Percentiles rank a stretch among this genome's conserved stretches.
phyloP scores from a whole-genome alignment of 2,888 invertebrate genomes.

The Linnaemya vulpina region DNA sequence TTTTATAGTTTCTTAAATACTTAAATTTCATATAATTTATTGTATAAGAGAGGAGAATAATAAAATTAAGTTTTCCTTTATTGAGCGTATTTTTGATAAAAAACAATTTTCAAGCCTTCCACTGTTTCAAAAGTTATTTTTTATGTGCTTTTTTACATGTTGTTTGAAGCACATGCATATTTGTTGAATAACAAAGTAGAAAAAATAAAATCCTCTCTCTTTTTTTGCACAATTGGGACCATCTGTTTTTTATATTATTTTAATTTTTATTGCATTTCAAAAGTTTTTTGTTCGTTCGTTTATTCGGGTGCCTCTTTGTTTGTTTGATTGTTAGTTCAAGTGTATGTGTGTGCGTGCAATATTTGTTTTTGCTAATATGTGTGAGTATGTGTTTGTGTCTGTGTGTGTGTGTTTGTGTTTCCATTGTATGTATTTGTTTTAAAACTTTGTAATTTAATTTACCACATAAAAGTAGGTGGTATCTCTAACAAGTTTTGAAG shows the following conservation, averaged over 20 bases:
- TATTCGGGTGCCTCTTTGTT: slow-evolving; percentile 33
- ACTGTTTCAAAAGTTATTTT: slow-evolving; percentile 23
- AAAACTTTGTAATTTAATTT: slow-evolving; percentile 72
- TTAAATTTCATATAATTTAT: no score
- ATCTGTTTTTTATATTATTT: slow-evolving; percentile 71
- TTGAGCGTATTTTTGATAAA: not conserved
- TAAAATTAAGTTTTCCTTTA: no score
- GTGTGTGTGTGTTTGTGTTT: slow-evolving; percentile 39
- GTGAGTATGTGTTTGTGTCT: not conserved
- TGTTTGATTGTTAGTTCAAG: not conserved
- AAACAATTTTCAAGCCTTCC: not conserved
- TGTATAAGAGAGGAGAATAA: no score
- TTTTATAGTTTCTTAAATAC: no score
- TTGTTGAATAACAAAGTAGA: slow-evolving; percentile 57
- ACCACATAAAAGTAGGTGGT: slow-evolving; percentile 70
- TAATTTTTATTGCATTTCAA: slow-evolving; percentile 72
- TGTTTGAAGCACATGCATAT: slow-evolving; percentile 37
- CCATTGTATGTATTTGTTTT: slow-evolving; percentile 61
- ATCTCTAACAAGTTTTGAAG: slow-evolving; percentile 70
- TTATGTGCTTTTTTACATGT: not conserved
- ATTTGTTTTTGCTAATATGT: slow-evolving; percentile 16
- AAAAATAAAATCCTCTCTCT: slow-evolving; percentile 18
- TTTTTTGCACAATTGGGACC: slow-evolving; percentile 56
- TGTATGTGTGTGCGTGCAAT: not conserved
- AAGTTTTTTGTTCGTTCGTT: slow-evolving; percentile 61